Percentiles rank a stretch among this genome's conserved stretches.
Conservation (phyloP, 2,113 vertebrate species). For the Gobius niger region DNA sequence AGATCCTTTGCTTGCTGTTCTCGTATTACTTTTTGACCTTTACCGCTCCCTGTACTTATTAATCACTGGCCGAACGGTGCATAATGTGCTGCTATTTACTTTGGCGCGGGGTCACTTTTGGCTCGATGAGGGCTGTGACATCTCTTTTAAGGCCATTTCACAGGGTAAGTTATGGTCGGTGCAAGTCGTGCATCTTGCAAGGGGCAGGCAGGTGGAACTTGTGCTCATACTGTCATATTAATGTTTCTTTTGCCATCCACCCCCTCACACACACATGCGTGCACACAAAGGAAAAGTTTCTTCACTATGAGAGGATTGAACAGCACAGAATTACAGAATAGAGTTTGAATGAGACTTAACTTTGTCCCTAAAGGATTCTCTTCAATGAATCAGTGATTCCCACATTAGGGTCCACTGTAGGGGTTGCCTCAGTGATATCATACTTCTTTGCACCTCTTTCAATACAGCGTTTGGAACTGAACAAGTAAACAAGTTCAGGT, state of each 20-base stretch:
- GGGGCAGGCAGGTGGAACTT: conserved; percentile 55
- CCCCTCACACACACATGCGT: conserved; percentile 39
- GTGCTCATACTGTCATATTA: conserved; percentile 59
- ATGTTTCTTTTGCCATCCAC: conserved; percentile 38
- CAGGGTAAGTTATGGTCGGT: conserved; percentile 54
- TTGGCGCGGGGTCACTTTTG: conserved; percentile 55
- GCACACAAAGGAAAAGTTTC: conserved; percentile 33
- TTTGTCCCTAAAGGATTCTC: too few species aligned
- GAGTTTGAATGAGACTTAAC: not conserved
- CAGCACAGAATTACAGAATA: conserved; percentile 16
- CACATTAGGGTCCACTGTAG: too few species aligned
- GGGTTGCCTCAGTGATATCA: too few species aligned
- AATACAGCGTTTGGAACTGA: too few species aligned
- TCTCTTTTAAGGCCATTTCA: conserved; percentile 56
- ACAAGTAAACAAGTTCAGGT: too few species aligned
- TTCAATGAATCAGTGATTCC: too few species aligned
- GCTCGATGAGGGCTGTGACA: conserved; percentile 30
- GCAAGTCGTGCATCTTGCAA: conserved; percentile 58
- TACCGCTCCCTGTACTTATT: conserved; percentile 12
- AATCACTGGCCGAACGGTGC: conserved; percentile 18
- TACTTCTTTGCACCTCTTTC: too few species aligned
- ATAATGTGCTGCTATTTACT: conserved; percentile 22
- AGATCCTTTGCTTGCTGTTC: not conserved
- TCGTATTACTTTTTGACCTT: conserved; percentile 7
- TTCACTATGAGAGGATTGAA: conserved; percentile 38